A percentile compares a stretch with the other conserved stretches of the same genome.
Conservation (phyloP, 2,797 vertebrate species). For the Poliocrania exsul region DNA sequence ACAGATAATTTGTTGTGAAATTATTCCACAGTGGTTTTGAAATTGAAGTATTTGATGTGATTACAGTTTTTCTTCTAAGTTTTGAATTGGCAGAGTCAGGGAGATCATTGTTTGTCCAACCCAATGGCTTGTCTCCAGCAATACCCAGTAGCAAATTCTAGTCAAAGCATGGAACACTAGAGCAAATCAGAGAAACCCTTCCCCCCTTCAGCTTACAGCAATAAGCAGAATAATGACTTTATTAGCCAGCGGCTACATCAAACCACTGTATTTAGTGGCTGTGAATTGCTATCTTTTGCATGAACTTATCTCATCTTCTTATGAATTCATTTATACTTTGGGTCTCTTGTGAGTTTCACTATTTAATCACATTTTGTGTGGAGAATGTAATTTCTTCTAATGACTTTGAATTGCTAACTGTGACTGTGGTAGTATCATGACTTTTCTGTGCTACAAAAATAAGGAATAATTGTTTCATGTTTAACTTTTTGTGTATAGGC, state of each 20-base stretch:
- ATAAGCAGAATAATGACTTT: neutral
- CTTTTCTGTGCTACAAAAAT: neutral
- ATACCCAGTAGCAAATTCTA: neutral
- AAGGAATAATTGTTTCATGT: neutral
- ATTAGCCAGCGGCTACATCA: neutral
- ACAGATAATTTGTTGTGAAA: neutral
- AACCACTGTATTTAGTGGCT: neutral
- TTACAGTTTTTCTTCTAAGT: neutral
- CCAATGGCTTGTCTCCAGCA: neutral
- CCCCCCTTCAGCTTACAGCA: neutral
- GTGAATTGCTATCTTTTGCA: neutral
- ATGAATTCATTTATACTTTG: slow-evolving; percentile 22
- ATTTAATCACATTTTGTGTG: slow-evolving; percentile 34
- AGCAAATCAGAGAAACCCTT: neutral
- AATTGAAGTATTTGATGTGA: neutral
- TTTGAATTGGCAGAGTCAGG: neutral
- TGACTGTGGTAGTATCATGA: neutral
- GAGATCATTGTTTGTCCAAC: neutral
- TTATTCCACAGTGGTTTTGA: neutral
- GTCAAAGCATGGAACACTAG: neutral
- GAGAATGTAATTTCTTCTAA: slow-evolving; percentile 36
- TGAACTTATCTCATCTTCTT: slow-evolving; percentile 1
- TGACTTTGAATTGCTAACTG: slow-evolving; percentile 4
- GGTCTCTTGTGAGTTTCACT: slow-evolving; percentile 2
- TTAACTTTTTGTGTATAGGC: neutral